Base-by-base conservation (phyloP, 2,113 vertebrate species). In the Cygnus buccinator region DNA sequence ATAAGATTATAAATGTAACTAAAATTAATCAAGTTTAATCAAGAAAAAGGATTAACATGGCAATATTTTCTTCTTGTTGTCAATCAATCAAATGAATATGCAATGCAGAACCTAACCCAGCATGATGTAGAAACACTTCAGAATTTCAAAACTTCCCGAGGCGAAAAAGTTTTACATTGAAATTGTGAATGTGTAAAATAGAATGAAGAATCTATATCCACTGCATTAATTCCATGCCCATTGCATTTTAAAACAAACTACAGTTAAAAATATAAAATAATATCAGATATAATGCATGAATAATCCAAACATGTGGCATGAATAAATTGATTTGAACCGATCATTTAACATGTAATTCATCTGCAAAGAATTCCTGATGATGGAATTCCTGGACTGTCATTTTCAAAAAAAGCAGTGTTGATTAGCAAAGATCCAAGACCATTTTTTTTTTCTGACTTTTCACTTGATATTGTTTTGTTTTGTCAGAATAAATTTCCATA, bases 11-110 rank as follows among this genome's bases (percentile, higher is more conserved):
- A 67, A 93, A 80, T 80, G 68, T 87, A 81, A 68, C 77, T 70
- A 80, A 79, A 93, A 95, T 86, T 89, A 90, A 91, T 89, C 35
- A 73, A 72, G 54, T 92, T 95, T 84, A 80, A 67, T 62, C 15
- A 79, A 86, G 68, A 70, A 65, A 71, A 91, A 76, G 39, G 11
- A 90, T 95, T 84, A 75, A 25, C 29, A 8, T 41, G 17, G 25
- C 78, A 76, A 46, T 66, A 52, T 96, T 94, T 93, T 68, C 33
- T 84, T 78, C 29, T 89, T 87, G 1, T 86, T 95, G 81, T 85
- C 84, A 91, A 18, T 92, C 87, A 80, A 16, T 84, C 84, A 59
- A 74, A 87, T 57, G 67, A 22, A 65, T 46, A 25, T 44, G 14
- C 50, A 75, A 82, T 39, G 39, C 86, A 84, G 61, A 93, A 63